phyloP scores from a whole-genome alignment of 2,888 invertebrate species.

The Cryptocheilus praepositus region DNA sequence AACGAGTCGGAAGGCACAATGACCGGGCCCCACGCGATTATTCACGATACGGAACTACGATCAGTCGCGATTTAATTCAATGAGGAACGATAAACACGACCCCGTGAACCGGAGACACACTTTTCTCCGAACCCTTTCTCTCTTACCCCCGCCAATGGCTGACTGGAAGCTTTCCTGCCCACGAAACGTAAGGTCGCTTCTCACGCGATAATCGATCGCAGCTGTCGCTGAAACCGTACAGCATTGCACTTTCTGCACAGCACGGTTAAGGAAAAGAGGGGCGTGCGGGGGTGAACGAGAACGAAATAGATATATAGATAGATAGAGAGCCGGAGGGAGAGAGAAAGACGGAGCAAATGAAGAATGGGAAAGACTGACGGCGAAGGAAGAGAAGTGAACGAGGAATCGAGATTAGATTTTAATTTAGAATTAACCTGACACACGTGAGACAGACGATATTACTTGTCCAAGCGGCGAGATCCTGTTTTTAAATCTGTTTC shows the following conservation, averaged over 20 bases:
- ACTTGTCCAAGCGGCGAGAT: constrained; percentile 7
- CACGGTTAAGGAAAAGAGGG: not conserved
- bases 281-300: constrained; percentile 14
- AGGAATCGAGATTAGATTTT: constrained; percentile 48
- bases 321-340: too few relatives aligned
- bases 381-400: not conserved
- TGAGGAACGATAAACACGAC: constrained; percentile 43
- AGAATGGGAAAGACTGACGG: not conserved
- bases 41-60: not conserved
- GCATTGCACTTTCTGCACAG: not conserved
- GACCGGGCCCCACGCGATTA: not conserved
- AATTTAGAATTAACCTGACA: constrained; percentile 46
- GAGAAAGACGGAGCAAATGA: constrained; percentile 1
- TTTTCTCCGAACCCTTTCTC: constrained; percentile 39
- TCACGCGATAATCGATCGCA: constrained; percentile 58
- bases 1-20: not conserved
- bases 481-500: constrained; percentile 10
- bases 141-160: not conserved
- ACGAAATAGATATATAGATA: constrained; percentile 1
- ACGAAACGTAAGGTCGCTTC: constrained; percentile 38
- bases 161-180: too few relatives aligned
- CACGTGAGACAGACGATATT: constrained; percentile 22
- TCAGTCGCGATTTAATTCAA: constrained; percentile 35
- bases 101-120: constrained; percentile 50
- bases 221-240: constrained; percentile 24